A percentile compares a stretch with the other conserved stretches of the same genome.
phyloP scores from a whole-genome alignment of 1,140 invertebrate species.

The Drosophila parabipectinata region DNA sequence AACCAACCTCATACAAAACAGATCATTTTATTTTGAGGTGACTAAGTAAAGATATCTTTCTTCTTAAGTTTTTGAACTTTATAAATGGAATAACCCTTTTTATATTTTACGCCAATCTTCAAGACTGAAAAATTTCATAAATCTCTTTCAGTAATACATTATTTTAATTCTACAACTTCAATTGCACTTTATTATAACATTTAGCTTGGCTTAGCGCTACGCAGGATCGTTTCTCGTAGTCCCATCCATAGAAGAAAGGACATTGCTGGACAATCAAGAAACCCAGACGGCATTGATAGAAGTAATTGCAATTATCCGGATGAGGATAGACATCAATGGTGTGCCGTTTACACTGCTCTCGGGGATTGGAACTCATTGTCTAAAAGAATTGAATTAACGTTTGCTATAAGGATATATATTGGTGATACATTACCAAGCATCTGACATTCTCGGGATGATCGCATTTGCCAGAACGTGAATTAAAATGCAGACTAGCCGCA shows the following conservation, averaged over 20 bases:
- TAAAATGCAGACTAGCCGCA: conserved; percentile 69
- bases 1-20: background rate
- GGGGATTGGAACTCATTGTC: conserved; percentile 36
- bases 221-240: conserved; percentile 67
- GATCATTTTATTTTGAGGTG: too few species aligned
- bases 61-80: too few species aligned
- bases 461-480: conserved; percentile 64
- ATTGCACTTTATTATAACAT: conserved; percentile 47
- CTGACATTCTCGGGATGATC: conserved; percentile 70
- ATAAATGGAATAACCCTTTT: too few species aligned
- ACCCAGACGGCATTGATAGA: conserved; percentile 66
- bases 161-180: conserved; percentile 17
- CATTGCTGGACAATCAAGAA: conserved; percentile 75
- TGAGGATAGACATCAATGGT: conserved; percentile 73
- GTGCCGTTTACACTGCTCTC: conserved; percentile 68
- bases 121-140: background rate
- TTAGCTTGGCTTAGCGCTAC: conserved; percentile 58
- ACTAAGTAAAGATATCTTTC: too few species aligned
- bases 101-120: too few species aligned
- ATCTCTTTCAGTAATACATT: background rate
- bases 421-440: conserved; percentile 58
- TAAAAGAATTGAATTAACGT: conserved; percentile 16
- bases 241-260: conserved; percentile 75
- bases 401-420: background rate
- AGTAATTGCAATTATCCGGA: conserved; percentile 77